Evolutionary conservation across 2,113 vertebrate genomes (phyloP), one percentile per base, ranked within the genome.

Genomic region (Forbesichthys agassizii): DNA sequence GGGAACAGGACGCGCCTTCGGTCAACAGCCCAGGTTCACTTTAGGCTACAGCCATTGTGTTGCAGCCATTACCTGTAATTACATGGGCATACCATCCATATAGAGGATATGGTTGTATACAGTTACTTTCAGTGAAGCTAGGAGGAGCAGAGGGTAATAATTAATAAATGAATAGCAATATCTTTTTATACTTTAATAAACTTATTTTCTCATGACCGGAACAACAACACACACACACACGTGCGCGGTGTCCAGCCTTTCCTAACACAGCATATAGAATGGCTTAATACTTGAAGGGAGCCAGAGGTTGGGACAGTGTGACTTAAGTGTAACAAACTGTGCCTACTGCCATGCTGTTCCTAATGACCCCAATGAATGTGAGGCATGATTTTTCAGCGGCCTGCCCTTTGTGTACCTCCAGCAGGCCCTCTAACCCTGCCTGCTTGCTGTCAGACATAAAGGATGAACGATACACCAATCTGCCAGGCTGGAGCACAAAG

Each of bases 361-460:
- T 75, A 71, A 75, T 75, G 75, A 75, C 75, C 65, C 68, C 55
- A 52, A 48, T 11, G 27, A 54, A 70, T 62, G 53, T 33, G 69
- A 78, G 64, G 54, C 14, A 14, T 64, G 65, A 8, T 16, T 18
- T 71, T 75, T 69, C 13, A 64, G 58, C 33, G 18, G 49, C 16
- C 54, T 27, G 47, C 68, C 75, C n/a, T 33, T 68, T 60, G 52
- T 11, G 11, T 54, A 54, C 52, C 10, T 54, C 11, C 48, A 12
- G 9, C 48, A 10, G 9, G 9, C 67, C 52, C 0, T 59, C 58
- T 54, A 77, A 65, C 47, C 65, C 56, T 2, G 56, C 52, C 59
- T 63, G 56, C 42, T 67, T 69, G 72, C 77, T 62, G 82, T 79
- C 58, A 65, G 58, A 78, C 36, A 55, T 77, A 85, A 72, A 71